Evolutionary conservation across 2,888 invertebrate species (phyloP).

Genomic region (Heteromyza rotundicornis): DNA sequence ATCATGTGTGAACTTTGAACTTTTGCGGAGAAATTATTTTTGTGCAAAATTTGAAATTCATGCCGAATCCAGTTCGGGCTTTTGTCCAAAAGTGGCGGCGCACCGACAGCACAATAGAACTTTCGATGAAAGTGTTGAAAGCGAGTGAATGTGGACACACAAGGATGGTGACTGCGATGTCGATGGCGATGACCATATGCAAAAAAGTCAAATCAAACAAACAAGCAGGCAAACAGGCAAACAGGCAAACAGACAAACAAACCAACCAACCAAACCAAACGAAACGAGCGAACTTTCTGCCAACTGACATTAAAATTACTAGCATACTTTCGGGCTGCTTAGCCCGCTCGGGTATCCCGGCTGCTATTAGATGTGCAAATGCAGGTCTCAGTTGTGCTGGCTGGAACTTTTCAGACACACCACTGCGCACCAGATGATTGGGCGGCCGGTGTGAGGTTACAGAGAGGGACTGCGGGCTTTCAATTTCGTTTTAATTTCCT

Average conservation of each 20-base stretch:
- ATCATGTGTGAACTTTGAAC: conserved; percentile 56
- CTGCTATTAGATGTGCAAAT: conserved; percentile 29
- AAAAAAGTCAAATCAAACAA: conserved; percentile 5
- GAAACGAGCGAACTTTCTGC: conserved; percentile 19
- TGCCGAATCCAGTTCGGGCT: neutral
- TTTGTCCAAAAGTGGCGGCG: conserved; percentile 2
- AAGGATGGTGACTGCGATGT: neutral
- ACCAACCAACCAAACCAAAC: neutral
- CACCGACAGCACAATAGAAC: neutral
- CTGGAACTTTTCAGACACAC: conserved; percentile 49
- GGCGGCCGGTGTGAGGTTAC: too few species aligned
- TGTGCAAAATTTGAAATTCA: conserved; percentile 38
- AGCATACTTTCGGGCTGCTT: conserved; percentile 8
- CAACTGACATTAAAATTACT: conserved; percentile 26
- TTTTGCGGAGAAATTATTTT: conserved; percentile 31
- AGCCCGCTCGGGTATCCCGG: conserved; percentile 28
- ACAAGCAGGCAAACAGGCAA: too few species aligned
- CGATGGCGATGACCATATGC: conserved; percentile 2
- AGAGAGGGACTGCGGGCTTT: too few species aligned
- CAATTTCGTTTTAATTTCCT: too few species aligned
- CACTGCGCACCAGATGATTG: too few species aligned
- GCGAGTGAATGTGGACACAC: too few species aligned
- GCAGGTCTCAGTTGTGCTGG: conserved; percentile 46
- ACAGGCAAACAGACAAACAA: neutral
- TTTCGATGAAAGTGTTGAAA: neutral